Evolutionary conservation across 2,888 invertebrate species (phyloP).

Genomic region (Clivina fossor): DNA sequence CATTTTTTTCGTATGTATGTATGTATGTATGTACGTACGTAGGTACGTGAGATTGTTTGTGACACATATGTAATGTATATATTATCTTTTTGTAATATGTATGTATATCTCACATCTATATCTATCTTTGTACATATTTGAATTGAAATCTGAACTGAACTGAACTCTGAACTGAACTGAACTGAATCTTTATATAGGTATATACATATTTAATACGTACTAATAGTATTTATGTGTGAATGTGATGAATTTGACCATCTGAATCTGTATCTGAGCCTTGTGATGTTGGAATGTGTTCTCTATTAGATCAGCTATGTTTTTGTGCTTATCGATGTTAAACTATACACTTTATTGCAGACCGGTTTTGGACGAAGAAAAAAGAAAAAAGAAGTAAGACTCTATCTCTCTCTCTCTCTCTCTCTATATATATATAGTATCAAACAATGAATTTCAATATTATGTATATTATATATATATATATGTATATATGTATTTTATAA

Average conservation of each 20-base stretch:
- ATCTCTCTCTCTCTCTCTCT: too few relatives aligned
- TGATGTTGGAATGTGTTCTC: conserved; percentile 29
- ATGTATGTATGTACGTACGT: not conserved
- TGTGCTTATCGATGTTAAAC: conserved; percentile 55
- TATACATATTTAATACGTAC: too few relatives aligned
- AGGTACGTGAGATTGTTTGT: too few relatives aligned
- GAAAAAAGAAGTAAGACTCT: conserved; percentile 97
- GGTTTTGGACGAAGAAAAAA: conserved; percentile 96
- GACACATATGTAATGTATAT: not conserved
- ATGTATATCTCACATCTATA: too few relatives aligned
- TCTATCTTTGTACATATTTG: too few relatives aligned
- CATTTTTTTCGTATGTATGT: too few relatives aligned
- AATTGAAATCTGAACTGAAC: not conserved
- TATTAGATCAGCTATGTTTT: conserved; percentile 44
- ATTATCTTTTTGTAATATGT: not conserved
- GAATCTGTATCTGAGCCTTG: conserved; percentile 6
- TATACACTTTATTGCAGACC: conserved; percentile 69
- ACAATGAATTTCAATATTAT: too few relatives aligned
- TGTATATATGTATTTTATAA: too few relatives aligned
- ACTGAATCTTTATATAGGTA: too few relatives aligned
- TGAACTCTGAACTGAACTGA: not conserved
- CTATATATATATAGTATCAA: too few relatives aligned
- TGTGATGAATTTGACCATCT: conserved; percentile 1
- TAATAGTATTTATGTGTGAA: too few relatives aligned
- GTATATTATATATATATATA: conserved; percentile 54